phyloP scores from a whole-genome alignment of 37 sponge, comb jelly and placozoan genomes.

The Chondrilla cf. caribensis region DNA sequence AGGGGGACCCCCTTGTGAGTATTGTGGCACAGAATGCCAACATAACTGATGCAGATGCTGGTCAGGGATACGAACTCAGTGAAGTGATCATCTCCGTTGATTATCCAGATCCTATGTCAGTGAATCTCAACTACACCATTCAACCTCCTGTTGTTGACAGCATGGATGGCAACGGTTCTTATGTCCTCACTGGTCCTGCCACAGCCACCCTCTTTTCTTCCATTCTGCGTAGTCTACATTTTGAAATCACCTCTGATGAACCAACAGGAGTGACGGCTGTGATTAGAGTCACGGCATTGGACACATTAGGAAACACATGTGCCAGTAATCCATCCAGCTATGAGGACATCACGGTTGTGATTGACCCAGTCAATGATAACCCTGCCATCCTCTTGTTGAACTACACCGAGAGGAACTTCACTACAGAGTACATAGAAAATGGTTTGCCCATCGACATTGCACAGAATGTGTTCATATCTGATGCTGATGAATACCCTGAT shows the following conservation, averaged over 20 bases:
- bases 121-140: background rate
- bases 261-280: conserved; percentile 32
- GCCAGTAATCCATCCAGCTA: conserved; percentile 3
- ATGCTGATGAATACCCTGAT: conserved; percentile 33
- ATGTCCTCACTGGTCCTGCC: conserved; percentile 48
- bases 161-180: background rate
- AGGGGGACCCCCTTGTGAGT: conserved; percentile 13
- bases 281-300: conserved; percentile 31
- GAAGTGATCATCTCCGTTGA: background rate
- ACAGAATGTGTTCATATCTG: conserved; percentile 35
- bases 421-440: conserved; percentile 35
- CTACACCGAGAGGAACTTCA: conserved; percentile 30
- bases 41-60: conserved; percentile 42
- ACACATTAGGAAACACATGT: background rate
- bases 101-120: background rate
- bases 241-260: conserved; percentile 40
- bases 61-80: background rate
- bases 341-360: conserved; percentile 42
- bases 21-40: conserved; percentile 20
- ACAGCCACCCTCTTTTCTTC: conserved; percentile 26
- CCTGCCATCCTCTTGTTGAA: conserved; percentile 43
- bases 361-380: conserved; percentile 59
- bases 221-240: conserved; percentile 44
- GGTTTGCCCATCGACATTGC: conserved; percentile 22
- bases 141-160: background rate